phyloP scores from a whole-genome alignment of 2,888 invertebrate genomes.

The Petrolisthes manimaculis region DNA sequence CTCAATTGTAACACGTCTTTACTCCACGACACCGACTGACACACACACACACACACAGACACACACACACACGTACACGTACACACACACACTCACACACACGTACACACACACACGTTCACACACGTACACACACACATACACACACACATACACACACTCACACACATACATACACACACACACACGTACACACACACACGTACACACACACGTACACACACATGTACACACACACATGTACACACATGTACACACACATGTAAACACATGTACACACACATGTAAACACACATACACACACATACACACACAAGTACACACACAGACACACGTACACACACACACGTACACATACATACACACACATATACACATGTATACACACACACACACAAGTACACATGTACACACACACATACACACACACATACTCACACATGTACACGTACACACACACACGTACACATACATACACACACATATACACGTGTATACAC shows the following conservation, averaged over 20 bases:
- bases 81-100: not conserved
- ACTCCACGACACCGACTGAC: too few relatives aligned
- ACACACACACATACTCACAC: too few relatives aligned
- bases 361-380: not conserved
- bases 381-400: not conserved
- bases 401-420: too few relatives aligned
- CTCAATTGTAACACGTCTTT: too few relatives aligned
- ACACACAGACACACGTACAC: slow-evolving; percentile 1
- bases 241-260: not conserved
- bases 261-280: not conserved
- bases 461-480: too few relatives aligned
- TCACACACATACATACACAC: not conserved
- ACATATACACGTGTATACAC: too few relatives aligned
- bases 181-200: slow-evolving; percentile 1
- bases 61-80: not conserved
- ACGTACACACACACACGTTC: too few relatives aligned
- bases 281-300: not conserved
- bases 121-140: too few relatives aligned
- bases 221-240: not conserved
- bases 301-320: not conserved
- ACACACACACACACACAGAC: not conserved
- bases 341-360: not conserved
- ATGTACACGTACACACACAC: too few relatives aligned
- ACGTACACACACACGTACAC: not conserved
- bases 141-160: not conserved